Evolutionary conservation across 2,113 vertebrate species (phyloP).

Genomic region (Cololabis saira): DNA sequence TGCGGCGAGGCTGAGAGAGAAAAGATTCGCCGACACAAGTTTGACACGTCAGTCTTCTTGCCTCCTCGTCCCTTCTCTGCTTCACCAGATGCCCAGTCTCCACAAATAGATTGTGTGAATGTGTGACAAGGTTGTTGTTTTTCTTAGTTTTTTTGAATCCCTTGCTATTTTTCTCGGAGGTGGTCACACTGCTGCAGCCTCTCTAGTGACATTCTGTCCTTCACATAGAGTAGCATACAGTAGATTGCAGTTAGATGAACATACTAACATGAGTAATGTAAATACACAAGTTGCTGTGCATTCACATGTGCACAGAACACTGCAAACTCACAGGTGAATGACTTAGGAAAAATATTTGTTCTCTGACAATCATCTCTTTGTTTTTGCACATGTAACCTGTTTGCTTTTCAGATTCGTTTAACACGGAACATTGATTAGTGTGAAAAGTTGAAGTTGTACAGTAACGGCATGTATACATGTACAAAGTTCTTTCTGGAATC

Average conservation of each 20-base stretch:
- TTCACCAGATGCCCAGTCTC: conserved; percentile 58
- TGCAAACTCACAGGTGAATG: conserved; percentile 9
- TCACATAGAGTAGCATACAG: conserved; percentile 44
- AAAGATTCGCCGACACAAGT: neutral
- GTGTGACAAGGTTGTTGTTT: conserved; percentile 49
- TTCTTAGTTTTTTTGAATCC: conserved; percentile 5
- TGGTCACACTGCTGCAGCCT: conserved; percentile 40
- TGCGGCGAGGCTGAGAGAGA: conserved; percentile 79
- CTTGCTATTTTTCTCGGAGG: conserved; percentile 32
- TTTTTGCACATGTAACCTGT: conserved; percentile 47
- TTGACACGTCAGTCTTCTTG: conserved; percentile 38
- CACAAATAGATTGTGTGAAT: conserved; percentile 49
- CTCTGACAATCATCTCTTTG: conserved; percentile 46
- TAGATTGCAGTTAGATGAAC: conserved; percentile 34
- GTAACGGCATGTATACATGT: conserved; percentile 42
- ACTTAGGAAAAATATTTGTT: conserved; percentile 18
- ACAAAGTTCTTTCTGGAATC: conserved; percentile 42
- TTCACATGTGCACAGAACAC: neutral
- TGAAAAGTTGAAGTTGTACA: conserved; percentile 37
- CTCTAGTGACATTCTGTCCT: conserved; percentile 17
- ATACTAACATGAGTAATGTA: conserved; percentile 33
- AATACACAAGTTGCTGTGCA: conserved; percentile 1
- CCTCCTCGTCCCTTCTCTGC: conserved; percentile 57
- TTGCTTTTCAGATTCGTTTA: conserved; percentile 53
- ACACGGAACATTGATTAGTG: conserved; percentile 33